phyloP scores from a whole-genome alignment of 2,113 vertebrate species.

The Syngnathoides biaculeatus region DNA sequence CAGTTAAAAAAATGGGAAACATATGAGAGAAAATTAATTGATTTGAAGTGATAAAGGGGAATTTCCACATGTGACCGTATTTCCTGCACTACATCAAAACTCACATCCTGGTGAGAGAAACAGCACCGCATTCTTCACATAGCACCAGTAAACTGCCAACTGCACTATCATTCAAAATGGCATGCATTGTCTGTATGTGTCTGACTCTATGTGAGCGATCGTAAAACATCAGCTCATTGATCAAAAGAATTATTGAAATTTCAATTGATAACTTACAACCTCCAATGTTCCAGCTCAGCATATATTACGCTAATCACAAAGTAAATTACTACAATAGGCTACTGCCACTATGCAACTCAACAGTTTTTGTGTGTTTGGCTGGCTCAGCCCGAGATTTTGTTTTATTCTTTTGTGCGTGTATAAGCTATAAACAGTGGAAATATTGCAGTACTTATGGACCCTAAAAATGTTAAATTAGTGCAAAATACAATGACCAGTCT shows the following conservation, averaged over 20 bases:
- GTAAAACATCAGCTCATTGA: neutral
- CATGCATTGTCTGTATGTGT: neutral
- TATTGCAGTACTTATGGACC: neutral
- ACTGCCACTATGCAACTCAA: neutral
- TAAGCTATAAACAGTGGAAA: neutral
- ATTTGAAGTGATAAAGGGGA: slow-evolving; percentile 2
- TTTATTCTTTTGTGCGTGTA: too few relatives aligned
- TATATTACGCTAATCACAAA: too few relatives aligned
- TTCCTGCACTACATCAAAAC: slow-evolving; percentile 27
- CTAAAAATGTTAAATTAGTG: neutral
- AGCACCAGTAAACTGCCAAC: slow-evolving; percentile 7
- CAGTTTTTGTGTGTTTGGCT: neutral
- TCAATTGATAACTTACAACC: neutral
- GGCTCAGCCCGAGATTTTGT: neutral
- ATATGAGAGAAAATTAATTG: slow-evolving; percentile 7
- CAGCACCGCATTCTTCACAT: slow-evolving; percentile 32
- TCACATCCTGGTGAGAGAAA: slow-evolving; percentile 24
- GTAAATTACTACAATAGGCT: neutral
- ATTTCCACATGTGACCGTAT: slow-evolving; percentile 7
- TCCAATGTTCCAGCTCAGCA: neutral
- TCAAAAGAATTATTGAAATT: neutral
- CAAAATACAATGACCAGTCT: too few relatives aligned
- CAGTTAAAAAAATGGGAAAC: slow-evolving; percentile 1
- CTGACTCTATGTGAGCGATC: neutral
- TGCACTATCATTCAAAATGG: neutral